Base-by-base conservation (phyloP, 2,797 vertebrate genomes). In the Gouania willdenowi region DNA sequence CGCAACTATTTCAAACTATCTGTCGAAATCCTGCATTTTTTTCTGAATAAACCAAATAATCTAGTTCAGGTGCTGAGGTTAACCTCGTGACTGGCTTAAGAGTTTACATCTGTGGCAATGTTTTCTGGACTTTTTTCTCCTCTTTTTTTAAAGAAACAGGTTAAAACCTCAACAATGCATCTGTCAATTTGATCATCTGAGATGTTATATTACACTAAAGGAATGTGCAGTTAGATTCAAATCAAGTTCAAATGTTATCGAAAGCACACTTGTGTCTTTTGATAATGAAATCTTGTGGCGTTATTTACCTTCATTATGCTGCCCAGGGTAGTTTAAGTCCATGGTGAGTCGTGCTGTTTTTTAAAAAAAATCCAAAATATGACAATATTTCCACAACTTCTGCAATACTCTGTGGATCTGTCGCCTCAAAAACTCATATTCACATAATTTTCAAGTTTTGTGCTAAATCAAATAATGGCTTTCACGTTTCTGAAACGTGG, bases 61-160 rank as follows among this genome's bases (percentile, higher is more conserved):
- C 5, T 33, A 37, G 21, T 49, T 44, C 52, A 43, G 31, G 18
- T 37, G 41, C 27, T 41, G 10, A 44, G 42, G 42, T 13, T 52
- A 40, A 66, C 57, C 53, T 28, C 17, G 1, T 1, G 39, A 38
- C 41, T 49, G 31, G 54, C 32, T 57, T 42, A 50, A 33, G 28
- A 6, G 20, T 4, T 15, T 31, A 47, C 26, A 46, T 55, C 52
- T 50, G 52, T 12, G 29, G 9, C 13, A 40, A 53, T 29, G 18
- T 32, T 41, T 57, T 39, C 35, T 29, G 29, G 19, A 35, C 40
- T 37, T 5, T 5, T n/a, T 22, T 33, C 20, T 28, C 15, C 29
- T 37, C 24, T 50, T 25, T 36, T 14, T 38, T 40, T 21, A 13
- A 41, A 27, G 31, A 26, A n/a, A n/a, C n/a, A 42, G 12, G 51